Conservation (phyloP, 2,888 invertebrate species). For the Drosophila sordidapex region DNA sequence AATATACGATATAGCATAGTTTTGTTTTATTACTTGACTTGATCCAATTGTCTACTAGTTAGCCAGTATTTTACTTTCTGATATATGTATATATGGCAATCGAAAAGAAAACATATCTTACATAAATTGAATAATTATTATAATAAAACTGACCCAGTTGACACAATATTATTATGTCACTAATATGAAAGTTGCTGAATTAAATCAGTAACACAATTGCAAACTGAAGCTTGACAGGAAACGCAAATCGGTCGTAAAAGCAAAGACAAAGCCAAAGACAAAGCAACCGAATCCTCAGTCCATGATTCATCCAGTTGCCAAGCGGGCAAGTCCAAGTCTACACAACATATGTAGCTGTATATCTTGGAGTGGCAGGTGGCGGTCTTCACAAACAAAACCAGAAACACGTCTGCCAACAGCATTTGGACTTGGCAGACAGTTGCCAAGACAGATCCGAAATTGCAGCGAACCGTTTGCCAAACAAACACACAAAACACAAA, state of each 20-base stretch:
- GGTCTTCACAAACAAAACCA: conserved; percentile 55
- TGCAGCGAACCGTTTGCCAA: conserved; percentile 55
- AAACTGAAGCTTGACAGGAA: conserved; percentile 67
- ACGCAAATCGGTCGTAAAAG: conserved; percentile 51
- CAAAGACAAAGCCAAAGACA: conserved; percentile 23
- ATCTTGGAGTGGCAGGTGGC: conserved; percentile 41
- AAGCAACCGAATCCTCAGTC: conserved; percentile 33
- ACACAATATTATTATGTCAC: conserved; percentile 1
- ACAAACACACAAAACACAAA: conserved; percentile 18
- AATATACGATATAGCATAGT: no score
- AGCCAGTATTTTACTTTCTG: background rate
- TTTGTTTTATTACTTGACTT: background rate
- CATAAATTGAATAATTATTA: background rate
- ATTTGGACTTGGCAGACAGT: conserved; percentile 47
- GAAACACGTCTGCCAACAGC: conserved; percentile 32
- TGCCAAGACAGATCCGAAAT: conserved; percentile 50
- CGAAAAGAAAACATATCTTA: background rate
- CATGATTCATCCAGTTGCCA: conserved; percentile 57
- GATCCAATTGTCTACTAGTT: background rate
- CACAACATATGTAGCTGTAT: conserved; percentile 23
- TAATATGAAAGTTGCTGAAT: conserved; percentile 19
- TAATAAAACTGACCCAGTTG: background rate
- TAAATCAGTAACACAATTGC: conserved; percentile 72
- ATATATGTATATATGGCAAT: background rate
- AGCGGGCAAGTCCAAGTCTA: conserved; percentile 35